Conservation (phyloP, 2,797 vertebrate species). For the Sandelia bainsii region DNA sequence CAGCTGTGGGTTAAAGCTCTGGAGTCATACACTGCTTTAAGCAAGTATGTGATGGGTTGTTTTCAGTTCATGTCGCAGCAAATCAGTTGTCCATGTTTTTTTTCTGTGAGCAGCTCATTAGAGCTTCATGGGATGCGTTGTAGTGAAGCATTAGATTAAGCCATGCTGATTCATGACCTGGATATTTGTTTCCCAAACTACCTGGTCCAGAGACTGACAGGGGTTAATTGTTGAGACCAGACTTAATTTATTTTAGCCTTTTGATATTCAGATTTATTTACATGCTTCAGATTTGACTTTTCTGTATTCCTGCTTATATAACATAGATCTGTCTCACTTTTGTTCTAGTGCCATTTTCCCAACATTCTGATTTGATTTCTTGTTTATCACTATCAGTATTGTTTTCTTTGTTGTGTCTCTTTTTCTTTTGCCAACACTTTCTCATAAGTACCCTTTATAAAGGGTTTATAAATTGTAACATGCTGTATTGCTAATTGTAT, state of each 20-base stretch:
- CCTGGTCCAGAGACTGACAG: constrained; percentile 7
- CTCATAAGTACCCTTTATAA: background rate
- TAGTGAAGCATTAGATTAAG: constrained; percentile 16
- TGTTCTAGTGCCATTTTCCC: background rate
- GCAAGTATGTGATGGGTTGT: constrained; percentile 18
- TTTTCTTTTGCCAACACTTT: background rate
- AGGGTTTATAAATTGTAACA: background rate
- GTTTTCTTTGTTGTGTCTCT: background rate
- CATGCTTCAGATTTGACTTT: background rate
- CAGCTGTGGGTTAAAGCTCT: constrained; percentile 19
- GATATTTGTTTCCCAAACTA: constrained; percentile 16
- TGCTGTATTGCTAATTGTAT: background rate
- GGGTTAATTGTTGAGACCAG: background rate
- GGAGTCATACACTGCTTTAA: constrained; percentile 13
- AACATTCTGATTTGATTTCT: background rate
- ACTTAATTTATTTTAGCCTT: background rate
- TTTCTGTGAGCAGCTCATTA: constrained; percentile 37
- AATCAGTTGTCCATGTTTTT: constrained; percentile 13
- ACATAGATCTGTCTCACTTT: background rate
- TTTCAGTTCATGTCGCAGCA: constrained; percentile 18
- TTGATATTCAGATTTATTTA: background rate
- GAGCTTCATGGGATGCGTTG: constrained; percentile 12
- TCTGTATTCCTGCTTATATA: background rate
- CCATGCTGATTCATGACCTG: constrained; percentile 28
- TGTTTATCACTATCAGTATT: no score